Evolutionary conservation across 92 coral and sea anemone genomes (phyloP), one percentile per base, ranked within the genome.

Genomic region (Isaurus tuberculatus): DNA sequence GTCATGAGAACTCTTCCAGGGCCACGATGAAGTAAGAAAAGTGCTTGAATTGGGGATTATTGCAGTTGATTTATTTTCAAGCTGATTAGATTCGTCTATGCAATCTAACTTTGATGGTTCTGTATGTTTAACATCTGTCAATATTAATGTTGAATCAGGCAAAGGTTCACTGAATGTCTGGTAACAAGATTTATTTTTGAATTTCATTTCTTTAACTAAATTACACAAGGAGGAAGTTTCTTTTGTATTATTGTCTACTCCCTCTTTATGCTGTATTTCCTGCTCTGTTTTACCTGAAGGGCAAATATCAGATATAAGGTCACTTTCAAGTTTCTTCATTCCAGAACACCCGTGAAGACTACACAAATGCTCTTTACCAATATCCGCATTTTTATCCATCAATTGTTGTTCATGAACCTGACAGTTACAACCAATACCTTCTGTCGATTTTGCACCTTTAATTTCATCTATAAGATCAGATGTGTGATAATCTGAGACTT

Each of bases 21-120:
- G 80, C 80, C 67, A 74, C 19, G 66, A 11, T 8, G 80, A 74
- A 74, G 53, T 74, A n/a, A n/a, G n/a, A n/a, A n/a, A n/a, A n/a
- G n/a, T n/a, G n/a, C n/a, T n/a, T n/a, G n/a, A n/a, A n/a, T n/a
- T 19, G 28, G n/a, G n/a, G n/a, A n/a, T n/a, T n/a, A n/a, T n/a
- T n/a, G 33, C 70, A 5, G 31, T 77, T 22, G 33, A 40, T 77
- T 77, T 77, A 37, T 44, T 33, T 58, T 77, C 70, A 31, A 33
- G 6, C 69, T 33, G 70, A 77, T 22, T 17, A 4, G 53, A 0
- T n/a, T 77, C 32, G 31, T 58, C 82, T 57, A 14, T 58, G 67
- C 82, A 20, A 31, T 57, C 70, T 20, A 8, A 13, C 20, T 11
- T n/a, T 58, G 34, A 7, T 20, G 82, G 33, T 75, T 75, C 81